Evolutionary conservation across 2,113 vertebrate species (phyloP).

Genomic region (Myodes glareolus): DNA sequence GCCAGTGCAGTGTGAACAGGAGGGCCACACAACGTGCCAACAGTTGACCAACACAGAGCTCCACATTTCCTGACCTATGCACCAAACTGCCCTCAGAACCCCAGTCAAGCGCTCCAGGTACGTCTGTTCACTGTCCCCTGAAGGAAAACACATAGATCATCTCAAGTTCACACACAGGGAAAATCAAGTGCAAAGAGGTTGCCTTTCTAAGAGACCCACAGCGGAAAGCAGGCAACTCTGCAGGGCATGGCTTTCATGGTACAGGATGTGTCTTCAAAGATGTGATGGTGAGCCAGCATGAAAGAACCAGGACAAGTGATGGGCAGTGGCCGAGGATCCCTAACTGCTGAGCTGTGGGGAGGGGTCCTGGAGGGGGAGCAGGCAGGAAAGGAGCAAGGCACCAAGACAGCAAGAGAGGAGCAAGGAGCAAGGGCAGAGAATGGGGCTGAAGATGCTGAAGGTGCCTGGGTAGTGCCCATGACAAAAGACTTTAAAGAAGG

Average conservation of each 20-base stretch:
- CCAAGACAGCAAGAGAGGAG: not conserved
- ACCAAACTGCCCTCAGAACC: not conserved
- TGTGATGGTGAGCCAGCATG: not conserved
- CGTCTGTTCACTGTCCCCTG: not conserved
- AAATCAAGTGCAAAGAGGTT: not conserved
- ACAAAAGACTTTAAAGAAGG: not conserved
- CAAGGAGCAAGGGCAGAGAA: not conserved
- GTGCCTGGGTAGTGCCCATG: not conserved
- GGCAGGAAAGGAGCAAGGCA: not conserved
- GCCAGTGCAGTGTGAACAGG: not conserved
- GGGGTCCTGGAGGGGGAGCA: not conserved
- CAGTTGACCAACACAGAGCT: not conserved
- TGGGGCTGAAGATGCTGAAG: not conserved
- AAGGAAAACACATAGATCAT: not conserved
- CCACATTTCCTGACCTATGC: not conserved
- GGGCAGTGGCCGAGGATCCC: fast-evolving
- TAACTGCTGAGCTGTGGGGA: not conserved
- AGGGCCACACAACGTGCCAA: not conserved
- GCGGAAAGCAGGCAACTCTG: too few species aligned
- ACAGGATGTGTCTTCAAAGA: not conserved
- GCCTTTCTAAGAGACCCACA: too few species aligned
- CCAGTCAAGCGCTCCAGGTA: not conserved
- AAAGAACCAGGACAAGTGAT: not conserved
- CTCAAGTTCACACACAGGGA: not conserved
- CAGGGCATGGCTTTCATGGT: not conserved